phyloP scores from a whole-genome alignment of 2,888 invertebrate species.

The Creontiades dilutus region DNA sequence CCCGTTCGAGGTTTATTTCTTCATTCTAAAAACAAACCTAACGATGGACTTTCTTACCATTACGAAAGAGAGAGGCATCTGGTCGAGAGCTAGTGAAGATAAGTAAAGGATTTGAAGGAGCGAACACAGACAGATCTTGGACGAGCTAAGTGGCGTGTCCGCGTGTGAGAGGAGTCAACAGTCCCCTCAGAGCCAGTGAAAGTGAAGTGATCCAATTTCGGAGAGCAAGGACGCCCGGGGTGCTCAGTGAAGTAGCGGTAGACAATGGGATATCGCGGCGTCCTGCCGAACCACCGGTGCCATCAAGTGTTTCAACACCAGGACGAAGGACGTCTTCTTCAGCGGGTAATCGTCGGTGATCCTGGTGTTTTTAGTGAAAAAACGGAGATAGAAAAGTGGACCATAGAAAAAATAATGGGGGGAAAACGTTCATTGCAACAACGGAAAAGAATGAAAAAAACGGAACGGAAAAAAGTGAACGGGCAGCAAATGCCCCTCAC shows the following conservation, averaged over 20 bases:
- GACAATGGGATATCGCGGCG: slow-evolving; percentile 36
- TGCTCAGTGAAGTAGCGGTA: slow-evolving; percentile 44
- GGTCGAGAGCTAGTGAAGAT: slow-evolving; percentile 46
- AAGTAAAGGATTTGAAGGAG: slow-evolving; percentile 39
- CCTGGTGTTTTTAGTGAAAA: neutral
- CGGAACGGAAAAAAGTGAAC: no score
- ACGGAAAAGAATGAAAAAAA: neutral
- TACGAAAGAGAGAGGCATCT: slow-evolving; percentile 11
- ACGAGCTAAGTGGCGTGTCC: slow-evolving; percentile 51
- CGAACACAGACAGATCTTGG: neutral
- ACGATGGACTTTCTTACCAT: neutral
- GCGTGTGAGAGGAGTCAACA: slow-evolving; percentile 50
- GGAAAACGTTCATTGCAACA: neutral
- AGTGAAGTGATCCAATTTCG: slow-evolving; percentile 64
- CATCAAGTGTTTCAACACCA: slow-evolving; percentile 47
- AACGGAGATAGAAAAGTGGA: neutral
- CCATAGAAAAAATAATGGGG: neutral
- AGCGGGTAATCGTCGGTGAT: neutral
- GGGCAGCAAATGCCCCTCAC: no score
- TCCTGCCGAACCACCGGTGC: neutral
- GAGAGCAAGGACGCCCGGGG: slow-evolving; percentile 62
- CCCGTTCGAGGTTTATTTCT: no score
- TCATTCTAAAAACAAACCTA: no score
- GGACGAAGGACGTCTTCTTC: slow-evolving; percentile 25
- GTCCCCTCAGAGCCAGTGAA: slow-evolving; percentile 54